phyloP scores from a whole-genome alignment of 1,140 invertebrate species.

The Matsumurasca onukii region DNA sequence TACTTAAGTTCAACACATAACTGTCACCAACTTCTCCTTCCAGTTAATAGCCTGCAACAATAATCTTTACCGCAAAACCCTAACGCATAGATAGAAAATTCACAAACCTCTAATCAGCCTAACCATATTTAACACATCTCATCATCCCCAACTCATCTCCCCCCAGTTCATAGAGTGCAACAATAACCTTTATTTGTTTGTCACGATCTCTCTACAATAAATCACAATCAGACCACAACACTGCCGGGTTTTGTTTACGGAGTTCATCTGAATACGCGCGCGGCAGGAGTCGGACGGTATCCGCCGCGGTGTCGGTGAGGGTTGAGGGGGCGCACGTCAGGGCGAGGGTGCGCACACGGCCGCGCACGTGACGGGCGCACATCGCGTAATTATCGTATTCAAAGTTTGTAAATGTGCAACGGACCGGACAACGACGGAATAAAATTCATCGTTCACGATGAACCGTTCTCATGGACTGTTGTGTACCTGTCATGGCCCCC shows the following conservation, averaged over 20 bases:
- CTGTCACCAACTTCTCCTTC: too few relatives aligned
- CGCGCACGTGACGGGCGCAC: constrained; percentile 11
- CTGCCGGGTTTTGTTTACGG: constrained; percentile 1
- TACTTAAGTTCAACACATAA: too few relatives aligned
- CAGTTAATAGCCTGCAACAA: too few relatives aligned
- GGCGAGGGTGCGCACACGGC: not conserved
- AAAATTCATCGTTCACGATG: constrained; percentile 17
- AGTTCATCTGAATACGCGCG: not conserved
- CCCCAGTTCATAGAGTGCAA: too few relatives aligned
- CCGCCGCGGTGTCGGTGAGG: not conserved
- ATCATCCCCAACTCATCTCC: too few relatives aligned
- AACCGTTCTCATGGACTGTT: not conserved
- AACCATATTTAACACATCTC: too few relatives aligned
- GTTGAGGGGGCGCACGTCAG: not conserved
- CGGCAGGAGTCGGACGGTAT: constrained; percentile 12
- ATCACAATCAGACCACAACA: constrained; percentile 22
- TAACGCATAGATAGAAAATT: too few relatives aligned
- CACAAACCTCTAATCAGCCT: too few relatives aligned
- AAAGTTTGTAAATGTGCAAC: constrained; percentile 15
- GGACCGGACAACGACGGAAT: constrained; percentile 28
- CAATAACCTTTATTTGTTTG: constrained; percentile 3
- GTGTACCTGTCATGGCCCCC: not conserved
- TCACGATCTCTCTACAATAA: constrained; percentile 1
- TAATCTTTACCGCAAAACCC: too few relatives aligned
- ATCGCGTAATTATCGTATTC: constrained; percentile 29